Evolutionary conservation across 2,113 vertebrate genomes (phyloP).

Genomic region (Cervus canadensis): DNA sequence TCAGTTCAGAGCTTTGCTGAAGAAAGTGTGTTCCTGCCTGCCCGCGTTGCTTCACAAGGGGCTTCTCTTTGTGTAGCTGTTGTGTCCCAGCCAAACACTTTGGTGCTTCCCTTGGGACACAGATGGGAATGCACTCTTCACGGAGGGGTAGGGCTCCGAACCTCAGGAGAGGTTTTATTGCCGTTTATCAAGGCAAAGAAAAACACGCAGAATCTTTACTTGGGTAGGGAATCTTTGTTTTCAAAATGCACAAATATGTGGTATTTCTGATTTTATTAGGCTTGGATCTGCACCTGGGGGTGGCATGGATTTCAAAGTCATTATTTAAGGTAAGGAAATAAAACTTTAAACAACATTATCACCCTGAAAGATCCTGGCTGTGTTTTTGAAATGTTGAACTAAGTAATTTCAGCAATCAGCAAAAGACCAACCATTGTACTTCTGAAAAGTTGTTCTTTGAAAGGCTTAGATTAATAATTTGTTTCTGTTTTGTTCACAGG

Average conservation of each 20-base stretch:
- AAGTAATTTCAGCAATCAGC: constrained; percentile 11
- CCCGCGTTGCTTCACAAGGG: neutral
- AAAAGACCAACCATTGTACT: neutral
- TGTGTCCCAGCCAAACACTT: neutral
- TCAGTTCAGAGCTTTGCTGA: neutral
- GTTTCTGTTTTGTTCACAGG: constrained; percentile 51
- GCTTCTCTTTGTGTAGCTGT: neutral
- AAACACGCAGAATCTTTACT: neutral
- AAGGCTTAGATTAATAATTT: constrained; percentile 34
- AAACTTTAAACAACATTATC: neutral
- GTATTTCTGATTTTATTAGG: constrained; percentile 12
- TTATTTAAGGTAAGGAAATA: constrained; percentile 36
- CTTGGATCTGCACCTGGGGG: neutral
- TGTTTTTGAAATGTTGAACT: constrained; percentile 35
- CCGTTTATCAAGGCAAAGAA: neutral
- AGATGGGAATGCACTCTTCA: neutral
- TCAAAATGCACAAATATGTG: neutral
- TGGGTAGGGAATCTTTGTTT: neutral
- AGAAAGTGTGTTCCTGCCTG: neutral
- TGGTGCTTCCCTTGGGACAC: neutral
- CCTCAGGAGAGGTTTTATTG: neutral
- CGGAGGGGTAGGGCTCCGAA: neutral
- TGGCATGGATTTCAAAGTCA: neutral
- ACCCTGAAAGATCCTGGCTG: neutral
- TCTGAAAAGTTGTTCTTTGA: neutral